Base-by-base conservation (phyloP, 2,888 invertebrate genomes). In the Aspidiotus rigidus region DNA sequence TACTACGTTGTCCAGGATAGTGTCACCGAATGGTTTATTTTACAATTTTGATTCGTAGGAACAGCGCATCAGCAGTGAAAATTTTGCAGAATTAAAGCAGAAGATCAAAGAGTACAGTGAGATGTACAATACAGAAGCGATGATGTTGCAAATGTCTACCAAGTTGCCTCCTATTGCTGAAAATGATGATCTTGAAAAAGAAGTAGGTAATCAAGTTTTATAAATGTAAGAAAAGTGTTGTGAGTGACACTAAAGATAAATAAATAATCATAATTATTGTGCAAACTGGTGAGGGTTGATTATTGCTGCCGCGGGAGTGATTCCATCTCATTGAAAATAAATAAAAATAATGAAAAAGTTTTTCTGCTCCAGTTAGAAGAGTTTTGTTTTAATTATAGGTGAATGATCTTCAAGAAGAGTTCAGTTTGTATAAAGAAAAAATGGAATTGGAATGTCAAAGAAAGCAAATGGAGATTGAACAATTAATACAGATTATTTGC, bases 101-200 rank as follows among this genome's bases (percentile, higher is more conserved):
- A 88, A 89, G 78, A 87, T 91, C 75, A 82, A 83, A n/a, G 90
- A 89, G 75, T 90, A 89, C 76, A 90, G 89, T 77, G 87, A 89
- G 69, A 85, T 88, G 76, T 86, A 86, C 76, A 82, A 83, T 72
- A 77, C 80, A 55, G 67, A 67, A 28, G 59, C 67, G 9, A 67
- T 67, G 67, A 60, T 60, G 13, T 57, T 49, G 56, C 64, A 64
- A 7, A 64, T 64, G 54, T 78, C 79, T 64, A 70, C 72, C 8
- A 71, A 72, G 7, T 79, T 91, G 71, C 87, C 89, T 13, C 84
- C 90, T n/a, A 90, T 91, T 73, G 87, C 87, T 75, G 91, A 91
- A 79, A 84, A 83, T 69, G 83, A 82, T 69, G 83, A 83, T 75
- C 80, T 87, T 71, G 90, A 90, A 77, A 84, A 86, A 74, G 80